A percentile compares a stretch with the other conserved stretches of the same genome.
phyloP scores from a whole-genome alignment of 2,113 vertebrate species.

The Thamnaconus septentrionalis region DNA sequence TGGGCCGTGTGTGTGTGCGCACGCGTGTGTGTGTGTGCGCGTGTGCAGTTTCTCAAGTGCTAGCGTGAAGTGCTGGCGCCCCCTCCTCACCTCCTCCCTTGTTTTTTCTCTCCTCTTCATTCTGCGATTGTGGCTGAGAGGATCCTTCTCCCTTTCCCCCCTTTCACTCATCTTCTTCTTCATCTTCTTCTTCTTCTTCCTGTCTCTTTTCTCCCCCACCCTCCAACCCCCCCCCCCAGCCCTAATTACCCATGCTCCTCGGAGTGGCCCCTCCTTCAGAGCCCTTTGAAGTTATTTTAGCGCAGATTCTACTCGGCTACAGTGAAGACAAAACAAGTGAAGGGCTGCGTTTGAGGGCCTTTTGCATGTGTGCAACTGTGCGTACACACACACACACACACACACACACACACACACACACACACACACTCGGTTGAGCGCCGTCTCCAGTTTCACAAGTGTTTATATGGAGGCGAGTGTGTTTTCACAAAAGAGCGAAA shows the following conservation, averaged over 20 bases:
- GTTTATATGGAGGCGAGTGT: constrained; percentile 36
- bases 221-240: constrained; percentile 31
- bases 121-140: constrained; percentile 58
- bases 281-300: constrained; percentile 72
- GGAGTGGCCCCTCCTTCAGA: constrained; percentile 56
- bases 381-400: neutral
- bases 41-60: constrained; percentile 34
- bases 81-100: neutral
- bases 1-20: neutral
- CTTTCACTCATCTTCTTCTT: constrained; percentile 59
- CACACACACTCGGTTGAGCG: neutral
- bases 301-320: constrained; percentile 60
- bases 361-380: neutral
- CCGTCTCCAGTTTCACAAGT: constrained; percentile 53
- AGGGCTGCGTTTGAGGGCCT: constrained; percentile 38
- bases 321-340: constrained; percentile 65
- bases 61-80: constrained; percentile 28
- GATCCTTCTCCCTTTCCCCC: constrained; percentile 42
- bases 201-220: constrained; percentile 27
- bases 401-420: too few relatives aligned
- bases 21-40: constrained; percentile 1
- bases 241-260: constrained; percentile 68
- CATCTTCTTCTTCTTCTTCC: constrained; percentile 17
- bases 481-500: constrained; percentile 38
- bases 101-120: constrained; percentile 32